Evolutionary conservation across 2,113 vertebrate genomes (phyloP).

Genomic region (Quiscalus mexicanus): DNA sequence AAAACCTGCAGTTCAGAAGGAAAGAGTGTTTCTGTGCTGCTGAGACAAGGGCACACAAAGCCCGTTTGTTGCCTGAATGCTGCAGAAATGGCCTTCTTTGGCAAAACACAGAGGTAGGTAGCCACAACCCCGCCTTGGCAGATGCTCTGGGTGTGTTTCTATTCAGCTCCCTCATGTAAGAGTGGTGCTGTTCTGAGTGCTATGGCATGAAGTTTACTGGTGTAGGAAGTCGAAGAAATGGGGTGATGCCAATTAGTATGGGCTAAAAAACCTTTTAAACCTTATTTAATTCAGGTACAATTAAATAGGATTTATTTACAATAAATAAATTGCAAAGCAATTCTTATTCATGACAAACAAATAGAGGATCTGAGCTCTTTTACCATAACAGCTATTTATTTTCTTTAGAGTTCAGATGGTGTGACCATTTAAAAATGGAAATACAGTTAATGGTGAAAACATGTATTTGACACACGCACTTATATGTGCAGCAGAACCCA

Average conservation of each 20-base stretch:
- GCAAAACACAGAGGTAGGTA: background rate
- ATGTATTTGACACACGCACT: background rate
- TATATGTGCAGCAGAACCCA: background rate
- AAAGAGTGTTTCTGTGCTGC: background rate
- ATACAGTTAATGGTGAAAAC: background rate
- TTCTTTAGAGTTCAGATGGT: background rate
- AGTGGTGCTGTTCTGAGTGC: background rate
- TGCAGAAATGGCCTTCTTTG: background rate
- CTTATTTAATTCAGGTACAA: background rate
- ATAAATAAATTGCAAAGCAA: background rate
- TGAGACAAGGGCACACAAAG: background rate
- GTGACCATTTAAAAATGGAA: background rate
- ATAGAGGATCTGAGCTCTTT: background rate
- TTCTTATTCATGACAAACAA: background rate
- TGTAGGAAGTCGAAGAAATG: background rate
- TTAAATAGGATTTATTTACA: too few species aligned
- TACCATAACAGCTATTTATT: background rate
- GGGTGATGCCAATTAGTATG: background rate
- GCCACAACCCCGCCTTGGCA: background rate
- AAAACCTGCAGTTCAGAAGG: background rate
- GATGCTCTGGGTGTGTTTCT: background rate
- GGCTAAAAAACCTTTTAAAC: background rate
- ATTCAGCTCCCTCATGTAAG: background rate
- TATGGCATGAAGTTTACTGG: background rate
- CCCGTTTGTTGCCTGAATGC: rapidly evolving